Evolutionary conservation across 2,797 vertebrate genomes (phyloP).

Genomic region (Zenarchopterus dispar): DNA sequence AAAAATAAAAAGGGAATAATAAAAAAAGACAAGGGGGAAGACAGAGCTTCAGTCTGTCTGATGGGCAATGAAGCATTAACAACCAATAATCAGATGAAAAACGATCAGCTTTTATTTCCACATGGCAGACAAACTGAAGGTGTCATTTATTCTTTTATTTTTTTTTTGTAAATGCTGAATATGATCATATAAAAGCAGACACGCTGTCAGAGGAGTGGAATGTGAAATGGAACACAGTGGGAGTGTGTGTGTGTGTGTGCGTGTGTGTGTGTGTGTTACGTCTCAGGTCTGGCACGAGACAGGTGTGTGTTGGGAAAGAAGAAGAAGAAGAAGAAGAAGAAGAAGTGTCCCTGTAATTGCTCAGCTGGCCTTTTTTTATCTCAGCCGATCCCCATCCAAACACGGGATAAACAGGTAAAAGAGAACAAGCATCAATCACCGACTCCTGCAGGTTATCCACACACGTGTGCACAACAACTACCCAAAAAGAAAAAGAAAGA

Average conservation of each 20-base stretch:
- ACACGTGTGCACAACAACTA: slow-evolving; percentile 21
- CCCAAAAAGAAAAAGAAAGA: slow-evolving; percentile 17
- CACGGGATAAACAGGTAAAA: slow-evolving; percentile 62
- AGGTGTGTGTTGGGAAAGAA: slow-evolving; percentile 73
- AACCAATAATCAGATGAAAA: slow-evolving; percentile 29
- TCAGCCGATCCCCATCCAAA: slow-evolving; percentile 42
- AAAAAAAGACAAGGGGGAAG: slow-evolving; percentile 14
- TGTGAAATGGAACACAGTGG: slow-evolving; percentile 78
- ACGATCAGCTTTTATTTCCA: slow-evolving; percentile 15
- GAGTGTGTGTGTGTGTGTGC: slow-evolving; percentile 55
- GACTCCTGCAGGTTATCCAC: slow-evolving; percentile 35
- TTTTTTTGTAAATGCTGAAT: slow-evolving; percentile 63
- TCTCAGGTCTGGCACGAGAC: slow-evolving; percentile 65
- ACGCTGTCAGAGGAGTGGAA: slow-evolving; percentile 81
- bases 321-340: no score
- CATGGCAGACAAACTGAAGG: slow-evolving; percentile 61
- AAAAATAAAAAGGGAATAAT: slow-evolving; percentile 9
- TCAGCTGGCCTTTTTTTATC: slow-evolving; percentile 47
- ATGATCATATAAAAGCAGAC: slow-evolving; percentile 82
- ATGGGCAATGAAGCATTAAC: slow-evolving; percentile 9
- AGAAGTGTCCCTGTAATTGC: slow-evolving; percentile 61
- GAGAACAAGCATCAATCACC: slow-evolving; percentile 66
- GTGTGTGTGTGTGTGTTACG: slow-evolving; percentile 39
- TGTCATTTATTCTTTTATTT: slow-evolving; percentile 51
- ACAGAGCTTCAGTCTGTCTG: slow-evolving; percentile 16